These are phyloP conservation scores for Diorhabda sublineata DNA, from an alignment of 1,140 invertebrate species.

Conservation along the genomic window DNA sequence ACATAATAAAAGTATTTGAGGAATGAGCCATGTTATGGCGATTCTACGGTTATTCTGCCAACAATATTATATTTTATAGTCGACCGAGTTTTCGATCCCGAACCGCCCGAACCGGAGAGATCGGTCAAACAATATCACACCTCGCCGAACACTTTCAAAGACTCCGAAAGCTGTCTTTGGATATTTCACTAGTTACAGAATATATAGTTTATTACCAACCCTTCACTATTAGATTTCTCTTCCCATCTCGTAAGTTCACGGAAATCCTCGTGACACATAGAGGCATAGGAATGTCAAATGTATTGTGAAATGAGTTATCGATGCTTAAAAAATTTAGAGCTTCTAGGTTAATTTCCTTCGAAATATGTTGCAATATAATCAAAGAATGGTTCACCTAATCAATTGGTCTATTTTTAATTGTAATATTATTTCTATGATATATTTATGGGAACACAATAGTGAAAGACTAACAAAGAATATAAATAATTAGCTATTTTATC, in stretches of 20 bases:
- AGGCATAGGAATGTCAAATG: conserved; percentile 27
- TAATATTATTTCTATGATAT: no score
- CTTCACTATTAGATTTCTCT: neutral
- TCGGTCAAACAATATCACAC: conserved; percentile 39
- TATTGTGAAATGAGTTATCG: conserved; percentile 33
- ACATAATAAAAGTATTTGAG: neutral
- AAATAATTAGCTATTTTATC: no score
- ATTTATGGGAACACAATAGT: no score
- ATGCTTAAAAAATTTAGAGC: neutral
- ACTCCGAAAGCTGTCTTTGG: conserved; percentile 36
- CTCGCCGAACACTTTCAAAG: conserved; percentile 40
- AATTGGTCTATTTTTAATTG: no score
- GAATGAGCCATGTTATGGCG: neutral
- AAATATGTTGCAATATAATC: no score
- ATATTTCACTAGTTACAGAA: conserved; percentile 30
- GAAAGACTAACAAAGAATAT: no score
- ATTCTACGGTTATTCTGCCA: conserved; percentile 5
- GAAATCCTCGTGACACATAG: conserved; percentile 23
- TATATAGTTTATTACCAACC: conserved; percentile 26
- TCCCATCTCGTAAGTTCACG: neutral
- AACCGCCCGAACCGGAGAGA: conserved; percentile 21
- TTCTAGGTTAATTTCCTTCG: no score
- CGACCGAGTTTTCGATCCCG: conserved; percentile 33
- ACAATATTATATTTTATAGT: conserved; percentile 36
- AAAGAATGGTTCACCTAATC: no score